Base-by-base conservation (phyloP, 2,888 invertebrate species). In the Phlogophora meticulosa region DNA sequence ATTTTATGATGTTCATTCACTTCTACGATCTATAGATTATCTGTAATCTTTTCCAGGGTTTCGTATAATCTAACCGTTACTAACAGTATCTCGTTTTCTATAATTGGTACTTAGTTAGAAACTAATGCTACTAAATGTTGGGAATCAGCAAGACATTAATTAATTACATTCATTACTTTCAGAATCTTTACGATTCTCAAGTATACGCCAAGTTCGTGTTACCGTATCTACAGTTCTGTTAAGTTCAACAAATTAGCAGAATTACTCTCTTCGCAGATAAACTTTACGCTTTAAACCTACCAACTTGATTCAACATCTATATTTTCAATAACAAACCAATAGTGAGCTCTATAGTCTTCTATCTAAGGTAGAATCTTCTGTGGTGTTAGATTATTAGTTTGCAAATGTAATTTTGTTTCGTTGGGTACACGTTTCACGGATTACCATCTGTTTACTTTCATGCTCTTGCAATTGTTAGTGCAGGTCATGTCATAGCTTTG, bases 241-340 rank as follows among this genome's bases (percentile, higher is more conserved):
- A 80, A 80, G 80, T 68, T 72, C 73, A 82, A 87, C 82, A 86
- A 87, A 87, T 85, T 85, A 84, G 84, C 72, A 72, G 81, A 85
- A 86, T 85, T 81, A 79, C 79, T 78, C 71, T 81, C 80, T 78
- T 74, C 73, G 32, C 60, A 72, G 76, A 76, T 82, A 80, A 76
- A 84, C 78, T 81, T 79, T 82, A 81, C 76, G 74, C 74, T 81
- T 75, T 69, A 72, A 55, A 73, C 66, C 42, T 60, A 69, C 67
- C 51, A 72, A 68, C 34, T 65, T 60, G 24, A 13, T 43, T 20
- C 22, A 46, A 20, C 58, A 52, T 55, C 48, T 64, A 13, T 28
- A 55, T 48, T 51, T 46, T 38, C 28, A 58, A 48, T 45, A 60
- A 53, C 32, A 49, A 52, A 45, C 7, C 1, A 36, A 53, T 42